Evolutionary conservation across 2,113 vertebrate genomes (phyloP), one percentile per base, ranked within the genome.

Genomic region (Oncorhynchus mykiss): DNA sequence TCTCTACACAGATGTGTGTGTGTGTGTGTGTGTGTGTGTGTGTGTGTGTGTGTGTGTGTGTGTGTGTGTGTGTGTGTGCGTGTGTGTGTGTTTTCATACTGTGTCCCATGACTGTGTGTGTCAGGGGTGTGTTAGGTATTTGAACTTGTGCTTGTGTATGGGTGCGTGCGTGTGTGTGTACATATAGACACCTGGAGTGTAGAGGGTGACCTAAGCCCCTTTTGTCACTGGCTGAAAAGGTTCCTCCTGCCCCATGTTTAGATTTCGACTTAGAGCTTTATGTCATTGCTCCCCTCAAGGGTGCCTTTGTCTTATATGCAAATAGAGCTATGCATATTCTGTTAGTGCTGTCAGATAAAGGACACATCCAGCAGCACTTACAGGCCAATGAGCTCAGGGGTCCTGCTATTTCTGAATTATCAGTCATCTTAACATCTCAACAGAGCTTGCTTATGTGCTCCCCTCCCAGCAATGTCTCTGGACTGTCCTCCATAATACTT

Each of bases 221-320:
- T 81, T 81, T 91, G 91, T 89, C 88, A 92, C 89, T 86, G 88
- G 86, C 91, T 93, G 94, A 97, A 94, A 95, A 95, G 93, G 93
- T 91, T 92, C 93, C 91, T 93, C 91, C 93, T 87, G 91, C 93
- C 85, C 90, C 91, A 91, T 95, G 95, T 95, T 96, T 95, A 95
- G 94, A 96, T 97, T 96, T 96, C 96, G 97, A 95, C 94, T 98
- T 96, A 96, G 95, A 95, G 95, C 95, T 95, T 96, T 93, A 94
- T 93, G 94, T 94, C 90, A 92, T 84, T 92, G 93, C 94, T 11
- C 94, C 93, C 95, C 94, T 94, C 94, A 93, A 93, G 96, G 96
- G 95, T 92, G 93, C 95, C 94, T 95, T 97, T 97, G 96, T 93
- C 94, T 88, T 90, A 91, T 95, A 95, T 95, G 97, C 94, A 96